Base-by-base conservation (phyloP, 2,888 invertebrate species). In the Erebia aethiops region DNA sequence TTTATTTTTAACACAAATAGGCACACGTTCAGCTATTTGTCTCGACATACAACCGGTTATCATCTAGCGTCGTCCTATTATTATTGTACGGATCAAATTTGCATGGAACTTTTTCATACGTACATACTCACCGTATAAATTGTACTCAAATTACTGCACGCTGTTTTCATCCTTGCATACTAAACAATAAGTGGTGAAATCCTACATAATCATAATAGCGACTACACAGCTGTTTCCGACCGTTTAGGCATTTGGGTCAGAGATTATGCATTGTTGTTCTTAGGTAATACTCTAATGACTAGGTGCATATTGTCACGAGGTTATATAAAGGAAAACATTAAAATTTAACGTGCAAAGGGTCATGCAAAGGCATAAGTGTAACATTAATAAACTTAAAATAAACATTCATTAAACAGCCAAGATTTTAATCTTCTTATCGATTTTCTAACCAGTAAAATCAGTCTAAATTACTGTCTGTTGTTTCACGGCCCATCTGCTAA, bases 231-330 rank as follows among this genome's bases (percentile, higher is more conserved):
- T 26, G 72, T 74, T 72, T 74, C 70, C 69, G 58, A 72, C 65
- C 63, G 71, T 74, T 74, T 74, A 70, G 68, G 70, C 75, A 73
- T 77, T 75, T 76, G 75, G 79, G 79, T 71, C 80, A 77, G 76
- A 76, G 76, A 77, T 76, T 75, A 75, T 74, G 78, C 74, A 78
- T 80, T 79, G 81, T 78, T 71, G 57, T 70, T 71, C 70, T 71
- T 76, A 76, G 75, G 77, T 74, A 76, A 77, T 67, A 67, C 62
- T 73, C 63, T 78, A 76, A 78, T 78, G 75, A 63, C 70, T 68
- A 62, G 72, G 70, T 75, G 70, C 52, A 62, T 73, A 75, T 76
- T 74, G 75, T 75, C 75, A 72, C 74, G 67, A 69, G 46, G 69
- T 74, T 74, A 74, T 70, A 69, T 72, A 74, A 74, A 72, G 69